These are phyloP conservation scores for Odontamblyopus rebecca DNA, from an alignment of 2,797 vertebrate species.

Conservation along the genomic window DNA sequence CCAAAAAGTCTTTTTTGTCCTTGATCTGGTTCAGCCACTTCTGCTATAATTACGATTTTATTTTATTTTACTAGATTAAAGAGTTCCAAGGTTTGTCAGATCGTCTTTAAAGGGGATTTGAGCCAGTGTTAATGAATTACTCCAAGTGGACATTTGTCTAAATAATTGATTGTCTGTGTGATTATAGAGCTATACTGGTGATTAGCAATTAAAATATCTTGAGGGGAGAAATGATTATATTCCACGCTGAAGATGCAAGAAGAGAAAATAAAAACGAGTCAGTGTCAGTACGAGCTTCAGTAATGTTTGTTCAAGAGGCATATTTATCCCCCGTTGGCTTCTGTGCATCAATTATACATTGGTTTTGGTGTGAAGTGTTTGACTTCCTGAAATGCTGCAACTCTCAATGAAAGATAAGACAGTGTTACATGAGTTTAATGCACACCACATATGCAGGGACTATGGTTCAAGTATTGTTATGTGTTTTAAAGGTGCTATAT, in stretches of 20 bases:
- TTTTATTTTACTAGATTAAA: slow-evolving; percentile 69
- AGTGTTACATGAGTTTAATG: no score
- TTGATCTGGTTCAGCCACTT: slow-evolving; percentile 66
- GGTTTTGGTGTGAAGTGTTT: slow-evolving; percentile 56
- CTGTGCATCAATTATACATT: slow-evolving; percentile 71
- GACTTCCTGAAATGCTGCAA: slow-evolving; percentile 53
- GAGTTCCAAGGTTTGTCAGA: slow-evolving; percentile 71
- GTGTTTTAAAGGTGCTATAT: no score
- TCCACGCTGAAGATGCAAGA: slow-evolving; percentile 51
- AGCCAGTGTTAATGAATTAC: slow-evolving; percentile 68
- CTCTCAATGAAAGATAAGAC: slow-evolving; percentile 8
- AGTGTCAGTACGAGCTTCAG: slow-evolving; percentile 65
- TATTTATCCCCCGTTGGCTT: slow-evolving; percentile 69
- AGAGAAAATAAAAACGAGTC: slow-evolving; percentile 45
- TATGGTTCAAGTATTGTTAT: no score
- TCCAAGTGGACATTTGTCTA: slow-evolving; percentile 70
- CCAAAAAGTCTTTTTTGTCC: slow-evolving; percentile 58
- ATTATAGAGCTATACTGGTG: slow-evolving; percentile 72
- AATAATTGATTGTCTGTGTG: slow-evolving; percentile 78
- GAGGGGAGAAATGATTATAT: slow-evolving; percentile 59
- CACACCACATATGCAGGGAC: no score
- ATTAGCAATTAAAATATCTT: slow-evolving; percentile 80
- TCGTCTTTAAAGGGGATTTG: slow-evolving; percentile 71
- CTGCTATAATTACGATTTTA: slow-evolving; percentile 70
- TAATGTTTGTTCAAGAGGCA: slow-evolving; percentile 70